Conservation (phyloP, 1,140 invertebrate genomes). For the silkworm (Bombyx mori) region DNA sequence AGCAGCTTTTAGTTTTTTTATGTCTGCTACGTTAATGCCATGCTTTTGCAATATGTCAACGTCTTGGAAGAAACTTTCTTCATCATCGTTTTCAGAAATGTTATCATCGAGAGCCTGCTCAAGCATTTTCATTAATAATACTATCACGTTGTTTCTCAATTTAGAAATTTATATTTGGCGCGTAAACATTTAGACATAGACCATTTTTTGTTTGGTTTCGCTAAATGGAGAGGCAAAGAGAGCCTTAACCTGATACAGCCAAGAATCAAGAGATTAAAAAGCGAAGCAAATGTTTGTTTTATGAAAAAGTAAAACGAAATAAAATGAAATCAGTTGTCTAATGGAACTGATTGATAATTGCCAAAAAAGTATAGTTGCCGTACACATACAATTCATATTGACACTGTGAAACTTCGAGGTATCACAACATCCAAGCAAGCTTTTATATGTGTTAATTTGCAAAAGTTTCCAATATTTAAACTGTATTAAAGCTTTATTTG, state of each 20-base stretch:
- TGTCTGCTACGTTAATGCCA: conserved; percentile 74
- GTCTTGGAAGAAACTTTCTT: conserved; percentile 71
- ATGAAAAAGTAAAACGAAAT: no score
- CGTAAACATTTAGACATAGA: background rate
- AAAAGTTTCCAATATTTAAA: no score
- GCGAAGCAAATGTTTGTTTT: background rate
- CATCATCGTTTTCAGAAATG: conserved; percentile 65
- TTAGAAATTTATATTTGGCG: no score
- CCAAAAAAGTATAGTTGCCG: no score
- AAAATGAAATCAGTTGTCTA: no score
- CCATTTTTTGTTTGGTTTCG: background rate
- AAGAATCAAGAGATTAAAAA: background rate
- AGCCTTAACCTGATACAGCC: background rate
- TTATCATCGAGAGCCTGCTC: conserved; percentile 56
- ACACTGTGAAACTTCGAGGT: no score
- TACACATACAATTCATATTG: no score
- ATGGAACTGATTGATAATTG: no score
- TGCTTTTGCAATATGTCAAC: conserved; percentile 72
- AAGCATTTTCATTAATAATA: conserved; percentile 17
- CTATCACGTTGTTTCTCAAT: background rate
- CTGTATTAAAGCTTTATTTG: no score
- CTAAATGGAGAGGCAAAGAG: background rate
- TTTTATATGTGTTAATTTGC: no score
- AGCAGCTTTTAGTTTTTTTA: conserved; percentile 83
- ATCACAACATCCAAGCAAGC: no score